Evolutionary conservation across 2,888 invertebrate genomes (phyloP).

Genomic region (Patella caerulea): DNA sequence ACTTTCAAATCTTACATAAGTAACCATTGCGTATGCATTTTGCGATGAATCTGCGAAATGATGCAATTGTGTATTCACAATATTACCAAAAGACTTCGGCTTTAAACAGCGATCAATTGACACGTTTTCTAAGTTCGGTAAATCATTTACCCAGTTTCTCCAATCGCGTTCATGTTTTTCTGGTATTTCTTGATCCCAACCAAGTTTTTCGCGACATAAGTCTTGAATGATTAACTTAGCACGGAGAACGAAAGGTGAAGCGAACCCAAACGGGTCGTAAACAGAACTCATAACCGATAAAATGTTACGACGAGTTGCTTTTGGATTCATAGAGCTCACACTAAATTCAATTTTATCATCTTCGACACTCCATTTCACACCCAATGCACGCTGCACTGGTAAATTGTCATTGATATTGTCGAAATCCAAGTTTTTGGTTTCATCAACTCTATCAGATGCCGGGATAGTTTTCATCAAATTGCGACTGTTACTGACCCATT

Average conservation of each 20-base stretch:
- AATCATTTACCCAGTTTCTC: constrained; percentile 14
- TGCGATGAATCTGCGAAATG: constrained; percentile 16
- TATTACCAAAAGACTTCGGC: background rate
- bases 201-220: background rate
- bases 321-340: background rate
- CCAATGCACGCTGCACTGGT: constrained; percentile 35
- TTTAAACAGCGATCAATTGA: background rate
- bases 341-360: constrained; percentile 12
- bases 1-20: constrained; percentile 9
- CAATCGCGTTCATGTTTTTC: background rate
- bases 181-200: constrained; percentile 12
- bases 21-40: background rate
- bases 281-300: constrained; percentile 9
- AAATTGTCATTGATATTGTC: constrained; percentile 22
- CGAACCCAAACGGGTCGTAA: constrained; percentile 12
- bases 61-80: constrained; percentile 6
- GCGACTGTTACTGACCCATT: constrained; percentile 36
- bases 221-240: constrained; percentile 13
- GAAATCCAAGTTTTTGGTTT: constrained; percentile 18
- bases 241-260: background rate
- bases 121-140: constrained; percentile 8
- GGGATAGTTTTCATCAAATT: constrained; percentile 38
- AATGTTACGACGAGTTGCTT: constrained; percentile 8
- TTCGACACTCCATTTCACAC: constrained; percentile 26
- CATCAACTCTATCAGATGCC: constrained; percentile 27